phyloP scores from a whole-genome alignment of 2,113 vertebrate genomes.

The Myanophis thanlyinensis region DNA sequence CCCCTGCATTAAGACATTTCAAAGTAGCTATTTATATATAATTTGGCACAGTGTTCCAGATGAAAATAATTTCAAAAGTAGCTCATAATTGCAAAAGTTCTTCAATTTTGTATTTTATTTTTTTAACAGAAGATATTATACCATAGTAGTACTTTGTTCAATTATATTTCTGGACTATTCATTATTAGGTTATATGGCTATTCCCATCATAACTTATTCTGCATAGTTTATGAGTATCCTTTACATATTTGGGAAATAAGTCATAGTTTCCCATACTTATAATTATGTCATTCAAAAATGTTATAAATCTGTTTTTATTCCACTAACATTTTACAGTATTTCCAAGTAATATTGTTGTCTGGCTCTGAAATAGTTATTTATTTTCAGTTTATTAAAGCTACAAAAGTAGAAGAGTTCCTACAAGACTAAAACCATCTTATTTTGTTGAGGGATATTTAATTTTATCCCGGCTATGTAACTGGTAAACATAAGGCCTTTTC shows the following conservation, averaged over 20 bases:
- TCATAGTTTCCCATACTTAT: slow-evolving; percentile 69
- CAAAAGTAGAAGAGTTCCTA: slow-evolving; percentile 54
- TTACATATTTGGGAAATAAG: slow-evolving; percentile 64
- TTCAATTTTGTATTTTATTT: slow-evolving; percentile 48
- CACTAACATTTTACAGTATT: slow-evolving; percentile 66
- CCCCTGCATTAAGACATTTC: slow-evolving; percentile 57
- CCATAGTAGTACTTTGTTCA: slow-evolving; percentile 38
- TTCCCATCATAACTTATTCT: slow-evolving; percentile 56
- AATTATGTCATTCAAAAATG: slow-evolving; percentile 72
- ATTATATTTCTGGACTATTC: slow-evolving; percentile 51
- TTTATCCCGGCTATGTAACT: slow-evolving; percentile 38
- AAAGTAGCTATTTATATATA: slow-evolving; percentile 56
- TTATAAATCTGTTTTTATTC: slow-evolving; percentile 65
- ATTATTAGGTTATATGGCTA: slow-evolving; percentile 61
- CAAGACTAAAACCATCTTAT: slow-evolving; percentile 36
- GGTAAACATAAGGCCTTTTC: slow-evolving; percentile 50
- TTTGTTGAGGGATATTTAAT: slow-evolving; percentile 52
- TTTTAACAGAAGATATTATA: slow-evolving; percentile 55
- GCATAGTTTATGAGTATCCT: slow-evolving; percentile 13
- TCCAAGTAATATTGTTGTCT: slow-evolving; percentile 61
- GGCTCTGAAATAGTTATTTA: slow-evolving; percentile 57
- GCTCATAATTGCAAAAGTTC: slow-evolving; percentile 56
- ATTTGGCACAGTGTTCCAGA: slow-evolving; percentile 47
- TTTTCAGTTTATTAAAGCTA: slow-evolving; percentile 53
- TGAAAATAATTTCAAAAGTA: slow-evolving; percentile 61